phyloP scores from a whole-genome alignment of 2,797 vertebrate genomes.

The Odontamblyopus lacepedii region DNA sequence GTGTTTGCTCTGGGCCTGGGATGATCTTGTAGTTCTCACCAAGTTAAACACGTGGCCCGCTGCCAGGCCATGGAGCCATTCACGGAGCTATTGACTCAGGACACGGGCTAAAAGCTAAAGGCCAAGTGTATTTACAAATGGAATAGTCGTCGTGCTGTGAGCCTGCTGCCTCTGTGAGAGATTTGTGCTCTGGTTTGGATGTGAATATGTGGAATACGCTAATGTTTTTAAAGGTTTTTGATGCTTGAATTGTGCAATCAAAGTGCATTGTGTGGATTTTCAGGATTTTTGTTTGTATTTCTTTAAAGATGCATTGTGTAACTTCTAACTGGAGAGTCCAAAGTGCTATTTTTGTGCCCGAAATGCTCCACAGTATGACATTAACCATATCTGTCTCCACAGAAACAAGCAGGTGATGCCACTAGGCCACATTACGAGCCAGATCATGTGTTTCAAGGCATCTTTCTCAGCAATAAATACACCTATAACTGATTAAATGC shows the following conservation, averaged over 20 bases:
- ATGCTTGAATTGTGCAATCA: not conserved
- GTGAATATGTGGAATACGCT: not conserved
- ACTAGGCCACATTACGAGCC: too few relatives aligned
- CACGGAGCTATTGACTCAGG: slow-evolving; percentile 67
- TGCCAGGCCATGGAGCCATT: slow-evolving; percentile 71
- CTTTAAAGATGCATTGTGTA: too few relatives aligned
- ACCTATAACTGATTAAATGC: too few relatives aligned
- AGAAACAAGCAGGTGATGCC: too few relatives aligned
- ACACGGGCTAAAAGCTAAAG: slow-evolving; percentile 52
- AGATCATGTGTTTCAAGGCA: too few relatives aligned
- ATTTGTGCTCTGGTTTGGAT: slow-evolving; percentile 33
- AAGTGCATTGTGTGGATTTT: not conserved
- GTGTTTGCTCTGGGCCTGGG: slow-evolving; percentile 74
- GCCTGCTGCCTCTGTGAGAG: slow-evolving; percentile 43
- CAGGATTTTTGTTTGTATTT: too few relatives aligned
- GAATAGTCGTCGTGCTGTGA: slow-evolving; percentile 38
- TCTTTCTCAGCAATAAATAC: too few relatives aligned
- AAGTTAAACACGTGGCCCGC: slow-evolving; percentile 77
- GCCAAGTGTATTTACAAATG: slow-evolving; percentile 50
- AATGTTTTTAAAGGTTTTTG: not conserved
- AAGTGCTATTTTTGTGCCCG: too few relatives aligned
- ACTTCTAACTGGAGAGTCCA: too few relatives aligned
- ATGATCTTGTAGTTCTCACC: slow-evolving; percentile 77
- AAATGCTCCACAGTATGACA: too few relatives aligned
- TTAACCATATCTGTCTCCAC: too few relatives aligned